phyloP scores from a whole-genome alignment of 2,113 vertebrate genomes.

The Pelmatolapia mariae region DNA sequence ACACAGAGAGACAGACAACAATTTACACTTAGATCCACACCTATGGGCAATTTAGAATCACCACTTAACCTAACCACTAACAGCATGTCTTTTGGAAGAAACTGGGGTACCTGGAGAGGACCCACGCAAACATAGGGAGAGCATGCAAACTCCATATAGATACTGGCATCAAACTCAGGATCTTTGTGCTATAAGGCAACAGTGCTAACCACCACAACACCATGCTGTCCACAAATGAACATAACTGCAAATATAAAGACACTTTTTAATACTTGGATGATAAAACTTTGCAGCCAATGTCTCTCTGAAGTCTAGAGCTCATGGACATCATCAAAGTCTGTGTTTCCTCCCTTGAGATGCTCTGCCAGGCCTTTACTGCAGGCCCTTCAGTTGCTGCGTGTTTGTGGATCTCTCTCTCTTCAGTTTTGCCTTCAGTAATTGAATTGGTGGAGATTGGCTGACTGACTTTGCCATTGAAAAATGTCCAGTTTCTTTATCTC shows the following conservation, averaged over 20 bases:
- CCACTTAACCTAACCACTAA: neutral
- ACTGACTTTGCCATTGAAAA: neutral
- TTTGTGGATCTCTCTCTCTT: neutral
- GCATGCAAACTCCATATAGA: neutral
- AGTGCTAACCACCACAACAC: neutral
- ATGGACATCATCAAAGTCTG: too few species aligned
- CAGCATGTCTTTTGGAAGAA: neutral
- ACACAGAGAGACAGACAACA: neutral
- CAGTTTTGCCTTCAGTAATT: neutral
- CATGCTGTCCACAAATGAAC: neutral
- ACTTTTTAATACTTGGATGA: accelerated
- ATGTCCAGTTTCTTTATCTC: neutral
- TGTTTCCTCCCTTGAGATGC: too few species aligned
- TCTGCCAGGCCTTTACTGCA: neutral
- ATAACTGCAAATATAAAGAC: neutral
- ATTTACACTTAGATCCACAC: neutral
- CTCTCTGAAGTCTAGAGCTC: neutral
- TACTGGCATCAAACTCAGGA: accelerated
- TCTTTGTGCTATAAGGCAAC: neutral
- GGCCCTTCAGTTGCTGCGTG: neutral
- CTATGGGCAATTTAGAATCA: neutral
- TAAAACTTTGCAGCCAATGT: neutral
- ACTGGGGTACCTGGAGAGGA: neutral
- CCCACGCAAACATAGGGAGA: neutral
- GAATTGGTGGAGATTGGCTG: neutral